These are phyloP conservation scores for Augiades crinisus DNA, from an alignment of 2,888 invertebrate genomes.

Conservation along the genomic window DNA sequence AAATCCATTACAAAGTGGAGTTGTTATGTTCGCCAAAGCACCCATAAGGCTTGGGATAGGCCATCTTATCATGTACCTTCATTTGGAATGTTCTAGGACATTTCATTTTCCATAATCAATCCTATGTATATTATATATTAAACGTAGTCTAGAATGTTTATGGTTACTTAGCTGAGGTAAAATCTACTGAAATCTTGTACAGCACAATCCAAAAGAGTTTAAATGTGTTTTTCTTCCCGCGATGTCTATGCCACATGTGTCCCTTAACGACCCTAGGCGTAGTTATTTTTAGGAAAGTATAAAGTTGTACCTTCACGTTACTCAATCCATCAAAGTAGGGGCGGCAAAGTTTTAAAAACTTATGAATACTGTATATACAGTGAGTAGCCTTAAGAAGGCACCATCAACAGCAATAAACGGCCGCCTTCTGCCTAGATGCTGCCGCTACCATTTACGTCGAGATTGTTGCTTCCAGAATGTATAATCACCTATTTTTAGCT, in stretches of 20 bases:
- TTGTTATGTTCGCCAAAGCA: conserved; percentile 38
- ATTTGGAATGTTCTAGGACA: background rate
- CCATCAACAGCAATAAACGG: background rate
- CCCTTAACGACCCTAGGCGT: background rate
- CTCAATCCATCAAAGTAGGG: background rate
- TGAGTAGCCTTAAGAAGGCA: too few species aligned
- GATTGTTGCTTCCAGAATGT: conserved; percentile 12
- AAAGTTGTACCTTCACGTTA: background rate
- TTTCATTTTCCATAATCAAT: conserved; percentile 10
- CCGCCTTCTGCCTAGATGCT: background rate
- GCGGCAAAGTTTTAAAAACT: too few species aligned
- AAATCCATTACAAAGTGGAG: conserved; percentile 32
- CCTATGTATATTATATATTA: conserved; percentile 13
- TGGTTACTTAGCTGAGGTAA: conserved; percentile 8
- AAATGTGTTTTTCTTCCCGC: background rate
- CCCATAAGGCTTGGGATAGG: conserved; percentile 32
- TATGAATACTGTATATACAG: too few species aligned
- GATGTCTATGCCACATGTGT: background rate
- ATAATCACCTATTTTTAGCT: conserved; percentile 3
- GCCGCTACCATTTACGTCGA: background rate
- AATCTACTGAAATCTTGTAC: background rate
- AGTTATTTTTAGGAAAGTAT: background rate
- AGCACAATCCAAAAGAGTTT: background rate
- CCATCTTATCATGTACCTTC: conserved; percentile 19
- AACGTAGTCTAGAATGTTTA: conserved; percentile 14